These are phyloP conservation scores for Cacatua alba DNA, from an alignment of 2,113 vertebrate species.

Conservation along the genomic window DNA sequence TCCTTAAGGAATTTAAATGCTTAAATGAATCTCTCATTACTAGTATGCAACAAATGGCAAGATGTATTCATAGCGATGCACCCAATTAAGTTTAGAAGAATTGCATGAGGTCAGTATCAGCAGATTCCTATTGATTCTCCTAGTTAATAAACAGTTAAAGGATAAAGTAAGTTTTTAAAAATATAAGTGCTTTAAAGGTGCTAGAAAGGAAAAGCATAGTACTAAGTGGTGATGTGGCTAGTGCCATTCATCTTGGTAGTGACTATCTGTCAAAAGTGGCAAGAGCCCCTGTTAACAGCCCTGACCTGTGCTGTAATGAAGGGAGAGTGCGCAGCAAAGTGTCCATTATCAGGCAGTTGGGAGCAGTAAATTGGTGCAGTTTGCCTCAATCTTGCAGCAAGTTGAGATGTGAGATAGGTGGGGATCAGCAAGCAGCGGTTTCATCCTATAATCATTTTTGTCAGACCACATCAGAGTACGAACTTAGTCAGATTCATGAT, in stretches of 20 bases:
- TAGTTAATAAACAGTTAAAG: conserved; percentile 84
- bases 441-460: conserved; percentile 90
- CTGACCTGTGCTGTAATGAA: conserved; percentile 89
- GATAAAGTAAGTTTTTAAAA: conserved; percentile 75
- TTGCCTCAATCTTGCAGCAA: conserved; percentile 88
- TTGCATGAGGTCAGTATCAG: conserved; percentile 56
- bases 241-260: conserved; percentile 86
- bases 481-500: conserved; percentile 81
- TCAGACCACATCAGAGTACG: conserved; percentile 83
- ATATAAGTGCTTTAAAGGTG: conserved; percentile 81
- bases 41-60: conserved; percentile 25
- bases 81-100: conserved; percentile 62
- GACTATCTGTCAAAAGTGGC: conserved; percentile 87
- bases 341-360: conserved; percentile 88
- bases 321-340: conserved; percentile 83
- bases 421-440: conserved; percentile 86
- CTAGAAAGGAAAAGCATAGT: conserved; percentile 78
- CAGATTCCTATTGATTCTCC: conserved; percentile 70
- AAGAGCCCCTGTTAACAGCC: conserved; percentile 86
- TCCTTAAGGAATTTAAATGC: conserved; percentile 19
- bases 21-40: conserved; percentile 18
- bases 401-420: conserved; percentile 87
- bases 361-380: conserved; percentile 91
- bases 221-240: conserved; percentile 91
- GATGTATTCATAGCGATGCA: not conserved